Base-by-base conservation (phyloP, 2,113 vertebrate species). In the Illadopsis cleaveri region DNA sequence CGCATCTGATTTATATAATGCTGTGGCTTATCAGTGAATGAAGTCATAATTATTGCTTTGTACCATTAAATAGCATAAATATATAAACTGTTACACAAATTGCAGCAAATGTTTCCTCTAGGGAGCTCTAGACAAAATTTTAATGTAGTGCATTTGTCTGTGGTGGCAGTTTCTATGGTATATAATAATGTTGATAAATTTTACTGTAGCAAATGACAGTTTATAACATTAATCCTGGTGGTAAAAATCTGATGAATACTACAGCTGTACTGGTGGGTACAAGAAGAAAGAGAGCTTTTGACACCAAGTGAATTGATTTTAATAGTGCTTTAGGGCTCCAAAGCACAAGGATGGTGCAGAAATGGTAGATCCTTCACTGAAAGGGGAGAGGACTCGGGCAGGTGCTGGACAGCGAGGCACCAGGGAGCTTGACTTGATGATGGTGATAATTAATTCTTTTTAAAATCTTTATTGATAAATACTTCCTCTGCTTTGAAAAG, bases 171-270 rank as follows among this genome's bases (percentile, higher is more conserved):
- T 98, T 98, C 98, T 97, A 97, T 98, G 98, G 98, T 98, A 98
- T 98, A 98, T 98, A 98, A 98, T 98, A 98, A 98, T 98, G 98
- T 97, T 98, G 98, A 98, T 98, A 98, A 98, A 98, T 98, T 98
- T 98, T 98, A 97, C 98, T 95, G 96, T 97, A 97, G 97, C 96
- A 87, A 98, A 97, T 98, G 98, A 98, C 98, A 97, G 98, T 98
- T 98, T 98, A 96, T 96, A 98, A 95, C 98, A 98, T 98, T 98
- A 98, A 98, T 98, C 98, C 97, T 97, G 85, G 97, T 96, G 97
- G 94, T 98, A 97, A 97, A 97, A 96, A 97, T 94, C 95, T 97
- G 93, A 98, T 95, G 94, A 97, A 97, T 94, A 93, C 95, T 96
- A 85, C 70, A 76, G 94, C 90, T 70, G 18, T 94, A 94, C 37